These are phyloP conservation scores for Heliconius hermathena DNA, from an alignment of 1,140 invertebrate species.

Conservation along the genomic window DNA sequence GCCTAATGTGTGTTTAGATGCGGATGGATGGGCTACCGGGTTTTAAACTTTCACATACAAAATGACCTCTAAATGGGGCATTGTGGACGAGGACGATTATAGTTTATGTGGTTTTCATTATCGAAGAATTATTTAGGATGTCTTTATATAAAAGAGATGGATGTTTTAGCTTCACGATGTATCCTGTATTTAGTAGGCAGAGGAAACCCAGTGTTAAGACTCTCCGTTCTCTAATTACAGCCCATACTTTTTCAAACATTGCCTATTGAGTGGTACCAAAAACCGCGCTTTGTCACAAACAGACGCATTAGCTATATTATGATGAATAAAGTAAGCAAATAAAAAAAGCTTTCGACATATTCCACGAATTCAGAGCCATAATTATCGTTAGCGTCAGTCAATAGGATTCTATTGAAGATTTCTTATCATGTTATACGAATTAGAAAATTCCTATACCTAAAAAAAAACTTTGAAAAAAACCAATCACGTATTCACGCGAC, in stretches of 20 bases:
- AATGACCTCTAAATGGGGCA: constrained; percentile 36
- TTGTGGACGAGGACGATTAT: constrained; percentile 19
- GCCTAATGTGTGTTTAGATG: constrained; percentile 59
- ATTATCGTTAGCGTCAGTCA: neutral
- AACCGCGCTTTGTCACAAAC: too few species aligned
- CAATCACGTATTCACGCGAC: constrained; percentile 54
- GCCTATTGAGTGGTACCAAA: too few species aligned
- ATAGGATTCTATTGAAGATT: neutral
- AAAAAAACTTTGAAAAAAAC: constrained; percentile 19
- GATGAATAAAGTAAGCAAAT: too few species aligned
- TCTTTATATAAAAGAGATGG: neutral
- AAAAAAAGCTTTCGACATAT: too few species aligned
- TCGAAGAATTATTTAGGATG: constrained; percentile 7
- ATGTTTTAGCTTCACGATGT: too few species aligned
- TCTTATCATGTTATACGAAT: neutral
- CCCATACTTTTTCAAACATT: too few species aligned
- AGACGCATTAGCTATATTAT: too few species aligned
- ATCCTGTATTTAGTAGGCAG: neutral
- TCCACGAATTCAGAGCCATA: neutral
- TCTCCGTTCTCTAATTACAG: too few species aligned
- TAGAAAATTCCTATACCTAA: neutral
- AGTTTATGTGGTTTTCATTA: constrained; percentile 11
- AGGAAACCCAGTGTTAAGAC: too few species aligned
- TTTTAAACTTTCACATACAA: constrained; percentile 61
- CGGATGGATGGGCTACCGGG: constrained; percentile 61